phyloP scores from a whole-genome alignment of 2,113 vertebrate genomes.

The Halcyon malimbica region DNA sequence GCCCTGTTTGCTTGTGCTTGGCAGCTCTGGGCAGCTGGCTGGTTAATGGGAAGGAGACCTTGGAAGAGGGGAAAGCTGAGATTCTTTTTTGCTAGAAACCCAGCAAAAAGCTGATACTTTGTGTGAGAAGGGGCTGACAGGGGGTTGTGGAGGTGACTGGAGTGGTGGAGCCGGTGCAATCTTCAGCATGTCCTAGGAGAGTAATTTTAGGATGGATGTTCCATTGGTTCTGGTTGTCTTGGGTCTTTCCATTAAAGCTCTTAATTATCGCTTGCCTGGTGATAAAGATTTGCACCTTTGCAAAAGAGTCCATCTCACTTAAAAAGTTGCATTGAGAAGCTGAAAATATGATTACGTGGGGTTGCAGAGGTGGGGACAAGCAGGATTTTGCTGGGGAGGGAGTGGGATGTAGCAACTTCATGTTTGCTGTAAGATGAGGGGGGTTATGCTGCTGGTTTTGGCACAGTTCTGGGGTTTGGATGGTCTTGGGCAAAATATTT shows the following conservation, averaged over 20 bases:
- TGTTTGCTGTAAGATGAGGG: neutral
- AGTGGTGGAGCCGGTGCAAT: neutral
- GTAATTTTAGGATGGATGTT: neutral
- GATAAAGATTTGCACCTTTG: neutral
- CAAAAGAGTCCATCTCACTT: neutral
- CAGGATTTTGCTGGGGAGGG: neutral
- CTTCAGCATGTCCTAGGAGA: accelerated
- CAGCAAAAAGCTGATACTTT: neutral
- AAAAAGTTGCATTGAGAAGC: neutral
- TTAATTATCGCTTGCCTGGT: neutral
- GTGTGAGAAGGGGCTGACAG: too few species aligned
- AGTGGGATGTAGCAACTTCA: neutral
- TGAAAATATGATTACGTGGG: neutral
- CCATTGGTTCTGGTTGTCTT: accelerated
- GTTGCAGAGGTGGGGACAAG: neutral
- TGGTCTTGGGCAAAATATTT: neutral
- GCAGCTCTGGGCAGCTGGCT: neutral
- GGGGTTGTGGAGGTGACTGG: accelerated
- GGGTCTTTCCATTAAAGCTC: neutral
- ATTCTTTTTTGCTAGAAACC: neutral
- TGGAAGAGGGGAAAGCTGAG: neutral
- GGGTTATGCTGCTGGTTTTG: neutral
- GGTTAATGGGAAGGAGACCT: neutral
- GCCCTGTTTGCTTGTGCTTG: neutral
- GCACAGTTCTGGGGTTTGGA: neutral